Conservation (phyloP, 2,113 vertebrate genomes). For the Physeter macrocephalus region DNA sequence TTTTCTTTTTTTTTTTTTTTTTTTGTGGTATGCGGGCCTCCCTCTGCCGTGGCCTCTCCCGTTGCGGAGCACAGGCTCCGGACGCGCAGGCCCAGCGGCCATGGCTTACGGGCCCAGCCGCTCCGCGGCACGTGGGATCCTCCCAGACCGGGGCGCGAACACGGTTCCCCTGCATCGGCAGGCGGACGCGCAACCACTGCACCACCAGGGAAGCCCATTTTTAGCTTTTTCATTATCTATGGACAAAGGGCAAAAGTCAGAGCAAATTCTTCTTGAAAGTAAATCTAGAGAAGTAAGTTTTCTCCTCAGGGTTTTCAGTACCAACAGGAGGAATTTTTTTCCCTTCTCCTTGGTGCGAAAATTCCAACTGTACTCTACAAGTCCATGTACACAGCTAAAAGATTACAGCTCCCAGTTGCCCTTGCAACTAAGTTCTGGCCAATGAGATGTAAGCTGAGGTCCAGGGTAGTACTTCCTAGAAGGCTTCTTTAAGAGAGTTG, state of each 20-base stretch:
- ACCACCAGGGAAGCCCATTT: no score
- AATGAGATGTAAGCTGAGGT: background rate
- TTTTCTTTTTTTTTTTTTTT: no score
- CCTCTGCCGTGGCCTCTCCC: no score
- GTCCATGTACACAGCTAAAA: background rate
- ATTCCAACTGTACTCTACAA: background rate
- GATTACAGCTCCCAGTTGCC: background rate
- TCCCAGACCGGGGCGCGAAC: no score
- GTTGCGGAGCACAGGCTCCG: no score
- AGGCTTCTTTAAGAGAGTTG: background rate
- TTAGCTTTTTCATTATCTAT: background rate
- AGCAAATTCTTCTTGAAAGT: background rate
- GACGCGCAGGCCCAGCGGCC: no score
- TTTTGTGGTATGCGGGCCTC: no score
- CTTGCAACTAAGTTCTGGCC: background rate
- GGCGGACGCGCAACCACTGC: no score
- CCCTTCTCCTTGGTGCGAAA: background rate
- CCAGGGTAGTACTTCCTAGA: background rate
- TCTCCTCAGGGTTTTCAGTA: background rate
- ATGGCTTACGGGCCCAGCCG: no score
- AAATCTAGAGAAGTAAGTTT: background rate
- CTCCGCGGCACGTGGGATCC: no score
- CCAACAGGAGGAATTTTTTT: background rate
- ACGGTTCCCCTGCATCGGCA: no score
- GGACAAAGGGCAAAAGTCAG: background rate